A percentile compares a stretch with the other conserved stretches of the same genome.
phyloP scores from a whole-genome alignment of 2,888 invertebrate genomes.

The Schizotus pectinicornis region DNA sequence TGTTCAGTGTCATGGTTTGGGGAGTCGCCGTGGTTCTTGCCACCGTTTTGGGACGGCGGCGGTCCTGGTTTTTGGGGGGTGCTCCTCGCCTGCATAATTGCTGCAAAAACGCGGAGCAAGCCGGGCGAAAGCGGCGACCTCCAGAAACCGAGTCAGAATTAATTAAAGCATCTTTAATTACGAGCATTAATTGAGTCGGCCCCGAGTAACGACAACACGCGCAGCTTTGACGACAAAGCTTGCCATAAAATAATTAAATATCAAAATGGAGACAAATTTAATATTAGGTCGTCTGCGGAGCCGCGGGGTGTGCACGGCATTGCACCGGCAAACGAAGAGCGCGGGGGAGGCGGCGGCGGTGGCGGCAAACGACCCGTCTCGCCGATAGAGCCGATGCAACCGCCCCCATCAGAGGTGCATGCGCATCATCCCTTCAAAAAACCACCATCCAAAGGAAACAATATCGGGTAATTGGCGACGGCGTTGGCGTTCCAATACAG shows the following conservation, averaged over 20 bases:
- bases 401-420: constrained; percentile 19
- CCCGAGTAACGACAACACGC: constrained; percentile 51
- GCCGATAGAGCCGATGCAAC: constrained; percentile 17
- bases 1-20: no score
- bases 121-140: constrained; percentile 40
- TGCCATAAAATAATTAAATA: constrained; percentile 58
- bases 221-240: constrained; percentile 55
- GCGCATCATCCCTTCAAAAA: background rate
- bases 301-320: constrained; percentile 41
- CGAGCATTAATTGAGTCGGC: constrained; percentile 53
- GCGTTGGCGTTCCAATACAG: constrained; percentile 4
- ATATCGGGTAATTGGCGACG: constrained; percentile 3
- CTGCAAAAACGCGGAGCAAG: constrained; percentile 36
- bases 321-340: constrained; percentile 36
- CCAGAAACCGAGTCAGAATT: constrained; percentile 52
- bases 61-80: no score
- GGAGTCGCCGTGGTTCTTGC: no score
- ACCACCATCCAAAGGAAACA: background rate
- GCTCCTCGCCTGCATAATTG: constrained; percentile 36
- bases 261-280: constrained; percentile 58
- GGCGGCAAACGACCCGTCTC: constrained; percentile 1
- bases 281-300: constrained; percentile 52
- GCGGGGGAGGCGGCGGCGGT: background rate
- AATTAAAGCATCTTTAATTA: constrained; percentile 58
- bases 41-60: no score